Evolutionary conservation across 1,140 invertebrate genomes (phyloP).

Genomic region (Drosophila neocordata): DNA sequence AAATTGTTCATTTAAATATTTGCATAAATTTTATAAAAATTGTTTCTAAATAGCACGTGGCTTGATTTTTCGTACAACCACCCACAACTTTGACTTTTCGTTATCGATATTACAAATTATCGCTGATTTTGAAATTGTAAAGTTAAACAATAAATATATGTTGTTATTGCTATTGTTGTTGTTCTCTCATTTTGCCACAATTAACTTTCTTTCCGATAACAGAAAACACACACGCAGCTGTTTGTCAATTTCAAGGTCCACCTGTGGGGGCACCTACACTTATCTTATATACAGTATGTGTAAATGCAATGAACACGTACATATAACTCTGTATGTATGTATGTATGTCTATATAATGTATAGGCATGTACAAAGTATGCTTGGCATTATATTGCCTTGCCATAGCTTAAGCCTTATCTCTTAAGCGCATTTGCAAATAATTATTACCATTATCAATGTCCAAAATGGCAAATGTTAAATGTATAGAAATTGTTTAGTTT

Average conservation of each 20-base stretch:
- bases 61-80: background rate
- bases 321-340: background rate
- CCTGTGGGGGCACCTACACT: conserved; percentile 29
- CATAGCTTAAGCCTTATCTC: conserved; percentile 55
- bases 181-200: conserved; percentile 12
- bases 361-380: conserved; percentile 12
- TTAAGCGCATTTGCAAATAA: conserved; percentile 70
- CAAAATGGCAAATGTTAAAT: conserved; percentile 39
- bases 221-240: conserved; percentile 52
- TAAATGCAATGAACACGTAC: conserved; percentile 16
- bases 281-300: conserved; percentile 53
- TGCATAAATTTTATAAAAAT: background rate
- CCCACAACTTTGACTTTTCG: background rate
- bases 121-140: conserved; percentile 15
- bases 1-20: background rate
- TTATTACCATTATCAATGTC: conserved; percentile 61
- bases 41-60: conserved; percentile 33
- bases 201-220: conserved; percentile 38
- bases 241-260: conserved; percentile 71
- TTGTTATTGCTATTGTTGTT: conserved; percentile 4
- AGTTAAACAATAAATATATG: background rate
- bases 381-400: conserved; percentile 28
- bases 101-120: conserved; percentile 39
- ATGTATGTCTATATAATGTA: conserved; percentile 28
- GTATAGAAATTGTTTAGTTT: background rate